These are phyloP conservation scores for Onychostoma macrolepis DNA, from an alignment of 2,113 vertebrate genomes.

Conservation along the genomic window DNA sequence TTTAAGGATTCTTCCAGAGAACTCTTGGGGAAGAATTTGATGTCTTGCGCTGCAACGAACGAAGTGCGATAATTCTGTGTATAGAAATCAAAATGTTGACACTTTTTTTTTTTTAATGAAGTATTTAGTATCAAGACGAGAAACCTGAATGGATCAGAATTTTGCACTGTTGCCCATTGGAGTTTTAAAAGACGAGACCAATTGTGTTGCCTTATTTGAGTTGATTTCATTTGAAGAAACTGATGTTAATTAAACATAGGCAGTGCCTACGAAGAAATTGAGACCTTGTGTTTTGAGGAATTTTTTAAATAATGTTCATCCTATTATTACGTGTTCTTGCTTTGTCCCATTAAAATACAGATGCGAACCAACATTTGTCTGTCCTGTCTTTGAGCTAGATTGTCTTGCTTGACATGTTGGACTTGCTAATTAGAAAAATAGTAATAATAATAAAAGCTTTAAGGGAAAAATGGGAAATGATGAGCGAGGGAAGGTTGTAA, in stretches of 20 bases:
- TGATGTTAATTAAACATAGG: constrained; percentile 63
- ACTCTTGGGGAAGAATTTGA: constrained; percentile 29
- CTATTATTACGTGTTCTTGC: constrained; percentile 71
- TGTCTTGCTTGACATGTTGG: neutral
- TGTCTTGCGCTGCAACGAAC: constrained; percentile 43
- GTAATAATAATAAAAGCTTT: too few relatives aligned
- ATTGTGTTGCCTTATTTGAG: constrained; percentile 73
- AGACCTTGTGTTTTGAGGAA: constrained; percentile 57
- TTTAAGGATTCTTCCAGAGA: constrained; percentile 63
- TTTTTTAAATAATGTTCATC: constrained; percentile 65
- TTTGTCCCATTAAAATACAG: constrained; percentile 78
- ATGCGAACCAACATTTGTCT: constrained; percentile 60
- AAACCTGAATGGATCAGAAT: constrained; percentile 50
- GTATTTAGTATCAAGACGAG: constrained; percentile 46
- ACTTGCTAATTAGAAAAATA: neutral
- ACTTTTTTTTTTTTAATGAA: constrained; percentile 44
- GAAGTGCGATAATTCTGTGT: constrained; percentile 60
- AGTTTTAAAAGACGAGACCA: constrained; percentile 61
- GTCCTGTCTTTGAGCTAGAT: neutral
- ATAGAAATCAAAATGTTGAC: constrained; percentile 53
- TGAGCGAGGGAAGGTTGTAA: too few relatives aligned
- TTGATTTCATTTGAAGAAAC: constrained; percentile 68
- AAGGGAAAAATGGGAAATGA: too few relatives aligned
- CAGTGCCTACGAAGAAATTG: constrained; percentile 74
- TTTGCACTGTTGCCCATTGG: constrained; percentile 57